Conservation (phyloP, 2,797 vertebrate genomes). For the Arrhamphus sclerolepis region DNA sequence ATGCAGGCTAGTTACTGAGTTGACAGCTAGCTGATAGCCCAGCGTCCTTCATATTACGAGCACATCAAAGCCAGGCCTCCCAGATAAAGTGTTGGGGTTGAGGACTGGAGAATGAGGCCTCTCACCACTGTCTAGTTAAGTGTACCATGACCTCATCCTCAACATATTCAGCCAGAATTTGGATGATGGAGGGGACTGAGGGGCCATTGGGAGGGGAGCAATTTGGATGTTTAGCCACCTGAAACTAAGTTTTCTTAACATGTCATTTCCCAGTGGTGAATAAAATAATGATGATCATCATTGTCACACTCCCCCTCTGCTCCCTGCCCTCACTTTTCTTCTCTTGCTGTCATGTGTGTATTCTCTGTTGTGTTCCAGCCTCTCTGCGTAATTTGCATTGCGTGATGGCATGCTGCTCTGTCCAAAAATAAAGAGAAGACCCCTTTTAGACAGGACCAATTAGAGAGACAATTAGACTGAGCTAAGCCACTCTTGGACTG, state of each 20-base stretch:
- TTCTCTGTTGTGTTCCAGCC: conserved; percentile 63
- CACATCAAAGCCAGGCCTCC: conserved; percentile 83
- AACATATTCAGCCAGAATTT: conserved; percentile 70
- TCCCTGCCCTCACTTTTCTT: conserved; percentile 52
- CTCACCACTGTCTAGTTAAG: conserved; percentile 78
- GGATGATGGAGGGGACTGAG: conserved; percentile 65
- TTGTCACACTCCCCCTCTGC: conserved; percentile 38
- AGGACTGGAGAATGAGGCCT: conserved; percentile 74
- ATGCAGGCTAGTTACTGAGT: conserved; percentile 83
- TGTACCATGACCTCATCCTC: conserved; percentile 83
- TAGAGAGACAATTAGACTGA: conserved; percentile 96
- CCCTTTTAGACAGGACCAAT: conserved; percentile 96
- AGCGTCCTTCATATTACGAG: conserved; percentile 81
- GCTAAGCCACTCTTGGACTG: conserved; percentile 86
- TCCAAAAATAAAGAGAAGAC: conserved; percentile 86
- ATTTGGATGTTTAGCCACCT: conserved; percentile 75
- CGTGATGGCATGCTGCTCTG: conserved; percentile 79
- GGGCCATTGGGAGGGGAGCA: conserved; percentile 58
- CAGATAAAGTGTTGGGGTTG: conserved; percentile 63
- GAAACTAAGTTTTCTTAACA: conserved; percentile 71
- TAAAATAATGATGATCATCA: conserved; percentile 71
- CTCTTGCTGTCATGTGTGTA: conserved; percentile 59
- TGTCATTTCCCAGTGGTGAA: conserved; percentile 63
- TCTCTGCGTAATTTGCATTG: conserved; percentile 84
- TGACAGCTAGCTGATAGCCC: conserved; percentile 87